Base-by-base conservation (phyloP, 2,888 invertebrate genomes). In the Drosophila anomalata region DNA sequence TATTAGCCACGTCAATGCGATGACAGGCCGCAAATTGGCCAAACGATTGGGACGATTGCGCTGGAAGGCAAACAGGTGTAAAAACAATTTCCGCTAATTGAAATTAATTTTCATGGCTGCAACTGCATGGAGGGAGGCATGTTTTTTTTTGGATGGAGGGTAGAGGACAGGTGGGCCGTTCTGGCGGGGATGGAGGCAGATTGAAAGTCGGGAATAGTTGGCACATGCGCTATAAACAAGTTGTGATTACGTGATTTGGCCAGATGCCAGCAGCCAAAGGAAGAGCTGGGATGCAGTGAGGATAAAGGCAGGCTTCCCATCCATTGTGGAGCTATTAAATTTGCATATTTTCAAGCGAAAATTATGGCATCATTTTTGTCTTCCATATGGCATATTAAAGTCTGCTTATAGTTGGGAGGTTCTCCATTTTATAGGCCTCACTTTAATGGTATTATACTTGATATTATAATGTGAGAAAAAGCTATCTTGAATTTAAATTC, bases 161-260 rank as follows among this genome's bases (percentile, higher is more conserved):
- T 36, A 36, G 41, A 20, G 26, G n/a, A 2, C 9, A 26, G 39
- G 29, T 39, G 50, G 36, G 36, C 5, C 29, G 33, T 7, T 6
- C 14, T 36, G 63, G 36, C n/a, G 20, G 51, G 20, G 41, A 31
- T 14, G 14, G 33, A 39, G 29, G 17, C 47, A 48, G 61, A 63
- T 42, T 62, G 61, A 54, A 68, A 39, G 65, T 71, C 56, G 57
- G 42, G 42, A 48, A 74, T 67, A 72, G 74, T 74, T 82, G 86
- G 88, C 88, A 81, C 88, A 87, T 81, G 81, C 81, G 88, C 88
- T 56, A 82, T 82, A 80, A 85, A 88, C 89, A 81, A 84, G 82
- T 81, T 68, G 59, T 75, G 89, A 87, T 85, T 88, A 87, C 87
- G 82, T 85, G 84, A 85, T 88, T 85, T 85, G 84, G 84, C 89